Evolutionary conservation across 1,140 invertebrate species (phyloP).

Genomic region (Saxidomus purpurata): DNA sequence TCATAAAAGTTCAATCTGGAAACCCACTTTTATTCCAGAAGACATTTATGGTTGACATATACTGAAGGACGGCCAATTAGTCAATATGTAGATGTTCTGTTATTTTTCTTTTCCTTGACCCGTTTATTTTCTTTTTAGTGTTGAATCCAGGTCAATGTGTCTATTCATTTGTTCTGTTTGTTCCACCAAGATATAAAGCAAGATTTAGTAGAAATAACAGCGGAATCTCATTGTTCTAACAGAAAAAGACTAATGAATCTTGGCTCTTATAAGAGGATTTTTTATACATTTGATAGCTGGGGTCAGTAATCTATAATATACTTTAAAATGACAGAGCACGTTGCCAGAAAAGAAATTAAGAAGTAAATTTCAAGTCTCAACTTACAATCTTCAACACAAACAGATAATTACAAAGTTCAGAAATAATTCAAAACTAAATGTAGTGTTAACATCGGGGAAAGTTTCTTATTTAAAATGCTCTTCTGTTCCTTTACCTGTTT

Average conservation of each 20-base stretch:
- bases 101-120: conserved; percentile 4
- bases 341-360: too few species aligned
- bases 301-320: too few species aligned
- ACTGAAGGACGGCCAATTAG: conserved; percentile 3
- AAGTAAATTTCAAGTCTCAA: too few species aligned
- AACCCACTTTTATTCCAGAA: background rate
- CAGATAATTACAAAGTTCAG: too few species aligned
- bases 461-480: too few species aligned
- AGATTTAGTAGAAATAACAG: conserved; percentile 17
- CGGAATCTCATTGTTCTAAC: background rate
- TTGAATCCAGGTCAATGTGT: conserved; percentile 1
- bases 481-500: too few species aligned
- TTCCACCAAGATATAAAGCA: background rate
- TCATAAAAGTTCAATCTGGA: background rate
- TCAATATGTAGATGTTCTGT: background rate
- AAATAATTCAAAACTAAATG: too few species aligned
- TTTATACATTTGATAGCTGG: too few species aligned
- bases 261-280: background rate
- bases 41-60: background rate
- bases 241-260: background rate
- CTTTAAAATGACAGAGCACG: too few species aligned
- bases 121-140: conserved; percentile 26
- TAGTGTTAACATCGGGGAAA: too few species aligned
- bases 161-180: conserved; percentile 9
- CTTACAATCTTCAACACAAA: too few species aligned